Conservation (phyloP, 2,888 invertebrate species). For the Xylophagus ater region DNA sequence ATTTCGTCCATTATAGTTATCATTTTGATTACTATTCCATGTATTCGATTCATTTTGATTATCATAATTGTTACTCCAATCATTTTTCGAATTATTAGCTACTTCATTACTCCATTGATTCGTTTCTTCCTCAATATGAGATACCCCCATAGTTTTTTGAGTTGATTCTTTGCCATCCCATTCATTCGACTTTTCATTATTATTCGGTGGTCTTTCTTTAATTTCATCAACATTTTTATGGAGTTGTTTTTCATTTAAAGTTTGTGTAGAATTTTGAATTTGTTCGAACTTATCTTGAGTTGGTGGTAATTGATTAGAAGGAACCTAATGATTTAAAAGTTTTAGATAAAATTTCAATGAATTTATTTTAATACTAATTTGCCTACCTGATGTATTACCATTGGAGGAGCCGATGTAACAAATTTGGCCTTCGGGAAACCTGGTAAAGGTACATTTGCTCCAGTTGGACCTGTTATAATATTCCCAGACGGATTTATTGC, state of each 20-base stretch:
- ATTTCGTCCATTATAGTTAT: slow-evolving; percentile 6
- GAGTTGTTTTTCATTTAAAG: not conserved
- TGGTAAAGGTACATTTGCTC: slow-evolving; percentile 13
- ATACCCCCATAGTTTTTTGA: slow-evolving; percentile 3
- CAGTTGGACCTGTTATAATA: slow-evolving; percentile 11
- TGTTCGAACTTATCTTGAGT: slow-evolving; percentile 9
- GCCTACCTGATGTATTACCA: slow-evolving; percentile 14
- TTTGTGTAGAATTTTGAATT: slow-evolving; percentile 5
- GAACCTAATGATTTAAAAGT: not conserved
- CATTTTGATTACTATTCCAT: slow-evolving; percentile 19
- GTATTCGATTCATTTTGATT: slow-evolving; percentile 21
- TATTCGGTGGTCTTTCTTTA: slow-evolving; percentile 9
- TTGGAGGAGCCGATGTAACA: slow-evolving; percentile 5
- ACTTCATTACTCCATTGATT: slow-evolving; percentile 35
- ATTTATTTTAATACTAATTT: too few relatives aligned
- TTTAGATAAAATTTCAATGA: not conserved
- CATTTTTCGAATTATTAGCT: slow-evolving; percentile 23
- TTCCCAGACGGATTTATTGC: slow-evolving; percentile 8
- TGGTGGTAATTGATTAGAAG: slow-evolving; percentile 8
- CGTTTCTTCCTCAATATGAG: slow-evolving; percentile 16
- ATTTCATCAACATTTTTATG: slow-evolving; percentile 6
- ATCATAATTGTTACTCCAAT: slow-evolving; percentile 14
- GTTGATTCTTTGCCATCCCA: slow-evolving; percentile 14
- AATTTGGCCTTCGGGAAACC: slow-evolving; percentile 12
- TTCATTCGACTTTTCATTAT: slow-evolving; percentile 9